Evolutionary conservation across 2,888 invertebrate species (phyloP), one percentile per base, ranked within the genome.

Genomic region (Synergus gifuensis): DNA sequence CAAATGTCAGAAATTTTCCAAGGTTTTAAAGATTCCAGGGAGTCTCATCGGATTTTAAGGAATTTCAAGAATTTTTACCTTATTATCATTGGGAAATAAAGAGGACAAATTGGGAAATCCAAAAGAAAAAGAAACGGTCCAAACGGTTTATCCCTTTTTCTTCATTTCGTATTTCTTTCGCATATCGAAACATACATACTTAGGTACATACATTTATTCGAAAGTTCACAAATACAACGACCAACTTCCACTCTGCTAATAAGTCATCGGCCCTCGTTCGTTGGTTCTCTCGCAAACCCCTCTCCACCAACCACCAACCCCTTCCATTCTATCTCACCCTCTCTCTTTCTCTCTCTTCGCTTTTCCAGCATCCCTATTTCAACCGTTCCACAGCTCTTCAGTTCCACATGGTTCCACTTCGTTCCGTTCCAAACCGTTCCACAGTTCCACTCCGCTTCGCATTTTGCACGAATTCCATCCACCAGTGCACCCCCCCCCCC

Each of bases 221-320:
- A 83, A 87, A 86, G 84, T 87, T 86, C 84, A 83, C 82, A 78
- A 83, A 86, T 85, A 83, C 81, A 81, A 82, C 81, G 78, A 67
- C 79, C 85, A 86, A 82, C 81, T 85, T 84, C 83, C 83, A 86
- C 83, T 83, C 82, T 81, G 84, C 85, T 86, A 86, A 86, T 86
- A 88, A 88, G 86, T 86, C 86, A 84, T 88, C 84, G 86, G 84
- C 82, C 83, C 82, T 86, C 86, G 85, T 84, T 83, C 82, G 82
- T 83, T 83, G 80, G 69, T 78, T 81, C 79, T 67, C 60, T 28
- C 44, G 64, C 36, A 49, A 22, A 14, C 22, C 54, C 64, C 60
- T 60, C 60, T 28, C 62, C 49, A 42, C 54, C 79, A 76, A 82
- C 78, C 82, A 82, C 77, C 60, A 28, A 63, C 42, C n/a, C 63